phyloP scores from a whole-genome alignment of 2,113 vertebrate species.

The Piprites chloris region DNA sequence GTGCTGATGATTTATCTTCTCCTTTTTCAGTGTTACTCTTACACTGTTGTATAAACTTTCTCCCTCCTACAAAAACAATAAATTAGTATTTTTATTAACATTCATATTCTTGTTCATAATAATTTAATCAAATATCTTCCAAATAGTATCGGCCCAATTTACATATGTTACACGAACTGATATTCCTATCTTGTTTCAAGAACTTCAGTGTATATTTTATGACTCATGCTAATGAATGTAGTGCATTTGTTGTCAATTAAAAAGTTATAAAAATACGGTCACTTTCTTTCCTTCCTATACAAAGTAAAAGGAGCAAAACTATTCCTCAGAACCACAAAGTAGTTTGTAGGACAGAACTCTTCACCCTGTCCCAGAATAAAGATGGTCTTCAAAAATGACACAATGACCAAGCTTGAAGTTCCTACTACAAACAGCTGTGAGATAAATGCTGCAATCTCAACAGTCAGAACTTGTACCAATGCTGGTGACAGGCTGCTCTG shows the following conservation, averaged over 20 bases:
- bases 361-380: background rate
- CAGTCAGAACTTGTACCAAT: background rate
- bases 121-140: background rate
- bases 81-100: background rate
- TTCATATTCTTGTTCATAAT: background rate
- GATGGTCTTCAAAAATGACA: background rate
- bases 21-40: slow-evolving; percentile 53
- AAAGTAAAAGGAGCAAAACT: background rate
- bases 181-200: background rate
- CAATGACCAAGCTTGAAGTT: background rate
- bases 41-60: slow-evolving; percentile 65
- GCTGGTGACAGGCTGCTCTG: background rate
- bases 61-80: slow-evolving; percentile 64
- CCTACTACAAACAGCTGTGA: background rate
- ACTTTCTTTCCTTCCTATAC: background rate
- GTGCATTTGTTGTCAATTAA: background rate
- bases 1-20: slow-evolving; percentile 26
- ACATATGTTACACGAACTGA: background rate
- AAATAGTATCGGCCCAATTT: background rate
- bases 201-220: background rate
- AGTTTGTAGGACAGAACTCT: background rate
- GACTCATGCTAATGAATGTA: background rate
- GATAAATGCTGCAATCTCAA: background rate
- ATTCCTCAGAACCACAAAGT: background rate
- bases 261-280: background rate